Conservation (phyloP, 1,140 invertebrate genomes). For the Temnothorax nylanderi region DNA sequence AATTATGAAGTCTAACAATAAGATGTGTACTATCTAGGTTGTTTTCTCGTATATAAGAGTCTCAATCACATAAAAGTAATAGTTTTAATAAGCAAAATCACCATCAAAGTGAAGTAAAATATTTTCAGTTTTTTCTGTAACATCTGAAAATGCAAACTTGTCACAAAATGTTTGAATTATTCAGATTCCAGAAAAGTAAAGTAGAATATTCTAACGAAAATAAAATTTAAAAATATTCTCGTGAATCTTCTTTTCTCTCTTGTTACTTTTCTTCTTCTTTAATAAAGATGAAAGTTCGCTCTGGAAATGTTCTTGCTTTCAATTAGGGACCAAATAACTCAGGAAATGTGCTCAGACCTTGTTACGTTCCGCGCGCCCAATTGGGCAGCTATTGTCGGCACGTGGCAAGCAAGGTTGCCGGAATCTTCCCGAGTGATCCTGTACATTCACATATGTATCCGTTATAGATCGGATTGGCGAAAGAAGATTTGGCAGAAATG, state of each 20-base stretch:
- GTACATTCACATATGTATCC: constrained; percentile 22
- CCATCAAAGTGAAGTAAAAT: neutral
- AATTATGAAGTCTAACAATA: neutral
- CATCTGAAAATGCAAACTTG: neutral
- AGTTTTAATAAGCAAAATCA: neutral
- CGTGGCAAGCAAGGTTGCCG: constrained; percentile 23
- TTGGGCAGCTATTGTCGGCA: constrained; percentile 23
- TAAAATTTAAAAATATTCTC: constrained; percentile 11
- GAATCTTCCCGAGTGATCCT: constrained; percentile 13
- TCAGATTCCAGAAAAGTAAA: neutral
- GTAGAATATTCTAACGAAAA: neutral
- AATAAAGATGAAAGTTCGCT: neutral
- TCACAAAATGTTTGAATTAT: constrained; percentile 27
- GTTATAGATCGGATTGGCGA: constrained; percentile 1
- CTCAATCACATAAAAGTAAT: neutral
- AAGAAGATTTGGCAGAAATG: neutral
- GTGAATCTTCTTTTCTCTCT: neutral
- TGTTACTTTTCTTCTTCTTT: constrained; percentile 8
- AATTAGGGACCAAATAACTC: constrained; percentile 12
- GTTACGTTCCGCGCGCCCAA: constrained; percentile 15
- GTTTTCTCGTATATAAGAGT: neutral
- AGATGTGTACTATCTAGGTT: neutral
- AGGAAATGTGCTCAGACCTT: constrained; percentile 9
- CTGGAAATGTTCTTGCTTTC: constrained; percentile 20
- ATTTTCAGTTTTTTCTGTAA: neutral